Percentiles rank a stretch among this genome's conserved stretches.
These are phyloP conservation scores for Sorex araneus DNA, from an alignment of 2,113 vertebrate species.

Conservation along the genomic window DNA sequence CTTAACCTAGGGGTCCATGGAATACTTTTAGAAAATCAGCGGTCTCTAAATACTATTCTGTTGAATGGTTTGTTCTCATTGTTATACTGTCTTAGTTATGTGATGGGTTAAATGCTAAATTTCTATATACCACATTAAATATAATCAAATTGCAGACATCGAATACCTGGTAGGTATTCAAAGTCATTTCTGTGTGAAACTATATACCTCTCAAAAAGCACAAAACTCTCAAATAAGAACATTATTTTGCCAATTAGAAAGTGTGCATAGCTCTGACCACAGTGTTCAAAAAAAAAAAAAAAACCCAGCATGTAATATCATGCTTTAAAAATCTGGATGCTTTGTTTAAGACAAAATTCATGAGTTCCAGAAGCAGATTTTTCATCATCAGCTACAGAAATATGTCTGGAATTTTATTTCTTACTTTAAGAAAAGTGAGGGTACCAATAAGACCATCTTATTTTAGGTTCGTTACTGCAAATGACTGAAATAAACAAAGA, in stretches of 20 bases:
- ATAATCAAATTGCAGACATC: background rate
- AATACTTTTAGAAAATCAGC: background rate
- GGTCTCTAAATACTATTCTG: background rate
- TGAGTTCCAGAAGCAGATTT: background rate
- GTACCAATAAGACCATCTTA: background rate
- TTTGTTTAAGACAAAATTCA: background rate
- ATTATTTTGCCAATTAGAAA: constrained; percentile 32
- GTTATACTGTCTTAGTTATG: background rate
- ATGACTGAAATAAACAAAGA: background rate
- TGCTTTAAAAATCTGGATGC: constrained; percentile 3
- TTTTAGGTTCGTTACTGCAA: background rate
- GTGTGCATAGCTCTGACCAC: background rate
- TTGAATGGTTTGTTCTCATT: background rate
- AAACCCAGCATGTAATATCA: too few species aligned
- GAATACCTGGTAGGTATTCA: background rate
- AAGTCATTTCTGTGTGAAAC: constrained; percentile 14
- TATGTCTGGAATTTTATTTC: constrained; percentile 10
- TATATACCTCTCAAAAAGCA: constrained; percentile 20
- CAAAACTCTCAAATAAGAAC: background rate
- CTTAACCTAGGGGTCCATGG: background rate
- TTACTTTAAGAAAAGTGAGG: background rate
- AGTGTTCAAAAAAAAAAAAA: background rate
- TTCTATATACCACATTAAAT: background rate
- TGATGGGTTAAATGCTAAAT: background rate
- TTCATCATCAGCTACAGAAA: background rate